Conservation (phyloP, 2,888 invertebrate genomes). For the Thymelicus acteon region DNA sequence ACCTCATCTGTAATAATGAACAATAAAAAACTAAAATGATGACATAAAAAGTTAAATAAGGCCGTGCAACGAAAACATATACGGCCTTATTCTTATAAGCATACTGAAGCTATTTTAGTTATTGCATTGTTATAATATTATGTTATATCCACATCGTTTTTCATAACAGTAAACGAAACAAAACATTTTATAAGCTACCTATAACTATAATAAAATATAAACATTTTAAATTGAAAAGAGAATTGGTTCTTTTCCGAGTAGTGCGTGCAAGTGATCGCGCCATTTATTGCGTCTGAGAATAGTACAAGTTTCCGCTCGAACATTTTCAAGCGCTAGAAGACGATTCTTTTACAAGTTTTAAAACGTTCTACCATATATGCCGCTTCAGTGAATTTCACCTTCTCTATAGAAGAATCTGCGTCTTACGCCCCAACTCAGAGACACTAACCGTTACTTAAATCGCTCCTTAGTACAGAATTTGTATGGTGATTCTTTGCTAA, state of each 20-base stretch:
- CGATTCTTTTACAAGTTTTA: slow-evolving; percentile 77
- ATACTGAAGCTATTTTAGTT: too few species aligned
- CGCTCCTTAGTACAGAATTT: too few species aligned
- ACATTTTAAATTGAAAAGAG: slow-evolving; percentile 48
- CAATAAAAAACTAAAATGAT: background rate
- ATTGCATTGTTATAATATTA: too few species aligned
- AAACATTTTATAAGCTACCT: background rate
- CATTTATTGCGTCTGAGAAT: slow-evolving; percentile 77
- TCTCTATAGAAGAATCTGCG: slow-evolving; percentile 2
- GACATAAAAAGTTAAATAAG: background rate
- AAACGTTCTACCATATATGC: slow-evolving; percentile 61
- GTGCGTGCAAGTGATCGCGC: slow-evolving; percentile 68
- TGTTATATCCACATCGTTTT: too few species aligned
- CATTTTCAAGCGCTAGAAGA: slow-evolving; percentile 62
- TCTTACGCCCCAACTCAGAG: too few species aligned
- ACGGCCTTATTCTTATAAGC: too few species aligned
- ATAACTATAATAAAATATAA: background rate
- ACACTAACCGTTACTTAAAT: too few species aligned
- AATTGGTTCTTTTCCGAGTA: slow-evolving; percentile 65
- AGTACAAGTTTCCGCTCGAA: slow-evolving; percentile 71
- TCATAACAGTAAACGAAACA: background rate
- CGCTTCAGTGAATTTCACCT: slow-evolving; percentile 43
- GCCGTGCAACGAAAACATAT: background rate
- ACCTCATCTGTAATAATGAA: too few species aligned
- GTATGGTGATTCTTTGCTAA: too few species aligned